Conservation (phyloP, 2,888 invertebrate genomes). For the Alentia gelatinosa region DNA sequence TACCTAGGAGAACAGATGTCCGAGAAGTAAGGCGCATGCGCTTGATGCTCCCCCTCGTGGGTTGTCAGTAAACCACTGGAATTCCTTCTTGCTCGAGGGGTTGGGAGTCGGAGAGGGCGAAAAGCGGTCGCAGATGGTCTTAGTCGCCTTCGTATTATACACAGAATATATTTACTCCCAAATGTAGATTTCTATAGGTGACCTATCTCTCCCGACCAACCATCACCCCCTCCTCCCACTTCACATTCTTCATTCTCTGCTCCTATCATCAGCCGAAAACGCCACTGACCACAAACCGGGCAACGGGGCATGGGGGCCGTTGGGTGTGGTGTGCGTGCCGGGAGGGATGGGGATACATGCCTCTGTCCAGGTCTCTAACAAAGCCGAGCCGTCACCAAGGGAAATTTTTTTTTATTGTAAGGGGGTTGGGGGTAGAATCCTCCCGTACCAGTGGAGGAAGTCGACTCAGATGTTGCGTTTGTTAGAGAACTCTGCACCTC, state of each 20-base stretch:
- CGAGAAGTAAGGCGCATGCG: slow-evolving; percentile 1
- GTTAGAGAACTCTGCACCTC: background rate
- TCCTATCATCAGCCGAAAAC: too few relatives aligned
- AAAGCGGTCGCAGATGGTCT: background rate
- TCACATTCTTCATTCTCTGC: too few relatives aligned
- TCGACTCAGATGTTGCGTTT: background rate
- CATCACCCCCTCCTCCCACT: too few relatives aligned
- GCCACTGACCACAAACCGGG: too few relatives aligned
- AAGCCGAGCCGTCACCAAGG: too few relatives aligned
- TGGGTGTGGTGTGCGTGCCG: too few relatives aligned
- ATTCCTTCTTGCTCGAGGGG: background rate
- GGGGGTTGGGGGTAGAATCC: too few relatives aligned
- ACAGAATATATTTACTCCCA: background rate
- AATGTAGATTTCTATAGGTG: background rate
- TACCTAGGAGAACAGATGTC: background rate
- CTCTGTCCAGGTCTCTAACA: too few relatives aligned
- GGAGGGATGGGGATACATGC: too few relatives aligned
- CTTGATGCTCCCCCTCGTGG: background rate
- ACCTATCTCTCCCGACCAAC: background rate
- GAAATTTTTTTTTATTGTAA: too few relatives aligned
- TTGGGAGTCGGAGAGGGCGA: background rate
- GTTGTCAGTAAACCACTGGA: background rate
- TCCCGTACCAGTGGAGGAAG: too few relatives aligned
- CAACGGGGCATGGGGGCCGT: too few relatives aligned
- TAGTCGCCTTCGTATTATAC: background rate